These are phyloP conservation scores for Amphipyra berbera DNA, from an alignment of 2,888 invertebrate genomes.

Conservation along the genomic window DNA sequence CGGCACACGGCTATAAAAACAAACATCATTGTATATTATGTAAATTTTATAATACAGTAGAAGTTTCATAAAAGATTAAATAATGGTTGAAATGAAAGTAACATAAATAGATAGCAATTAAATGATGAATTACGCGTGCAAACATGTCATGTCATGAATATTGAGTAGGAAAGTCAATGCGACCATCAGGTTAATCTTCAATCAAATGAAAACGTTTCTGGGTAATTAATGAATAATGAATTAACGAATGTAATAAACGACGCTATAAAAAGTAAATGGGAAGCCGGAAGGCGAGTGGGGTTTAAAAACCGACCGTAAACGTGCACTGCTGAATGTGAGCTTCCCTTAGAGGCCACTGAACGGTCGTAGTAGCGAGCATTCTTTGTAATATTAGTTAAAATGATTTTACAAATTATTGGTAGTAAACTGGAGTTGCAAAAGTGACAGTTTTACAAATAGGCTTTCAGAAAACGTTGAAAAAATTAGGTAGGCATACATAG, in stretches of 20 bases:
- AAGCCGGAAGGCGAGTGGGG: slow-evolving; percentile 31
- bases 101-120: slow-evolving; percentile 62
- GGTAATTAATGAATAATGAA: slow-evolving; percentile 62
- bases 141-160: slow-evolving; percentile 76
- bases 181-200: slow-evolving; percentile 54
- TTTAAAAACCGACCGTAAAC: slow-evolving; percentile 30
- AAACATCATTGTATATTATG: slow-evolving; percentile 42
- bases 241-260: slow-evolving; percentile 48
- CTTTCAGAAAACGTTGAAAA: too few relatives aligned
- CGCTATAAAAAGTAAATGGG: slow-evolving; percentile 33
- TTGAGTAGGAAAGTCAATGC: slow-evolving; percentile 74
- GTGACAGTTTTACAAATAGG: too few relatives aligned
- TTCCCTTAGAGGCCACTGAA: background rate
- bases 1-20: slow-evolving; percentile 50
- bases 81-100: slow-evolving; percentile 55
- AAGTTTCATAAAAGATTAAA: slow-evolving; percentile 26
- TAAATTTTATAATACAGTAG: slow-evolving; percentile 22
- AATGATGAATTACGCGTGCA: slow-evolving; percentile 67
- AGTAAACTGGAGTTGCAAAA: too few relatives aligned
- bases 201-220: slow-evolving; percentile 58
- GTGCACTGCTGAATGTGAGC: slow-evolving; percentile 15
- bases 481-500: too few relatives aligned
- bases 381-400: background rate
- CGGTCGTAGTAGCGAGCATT: background rate
- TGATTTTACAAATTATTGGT: too few relatives aligned